Evolutionary conservation across 2,888 invertebrate species (phyloP).

Genomic region (Patella pellucida): DNA sequence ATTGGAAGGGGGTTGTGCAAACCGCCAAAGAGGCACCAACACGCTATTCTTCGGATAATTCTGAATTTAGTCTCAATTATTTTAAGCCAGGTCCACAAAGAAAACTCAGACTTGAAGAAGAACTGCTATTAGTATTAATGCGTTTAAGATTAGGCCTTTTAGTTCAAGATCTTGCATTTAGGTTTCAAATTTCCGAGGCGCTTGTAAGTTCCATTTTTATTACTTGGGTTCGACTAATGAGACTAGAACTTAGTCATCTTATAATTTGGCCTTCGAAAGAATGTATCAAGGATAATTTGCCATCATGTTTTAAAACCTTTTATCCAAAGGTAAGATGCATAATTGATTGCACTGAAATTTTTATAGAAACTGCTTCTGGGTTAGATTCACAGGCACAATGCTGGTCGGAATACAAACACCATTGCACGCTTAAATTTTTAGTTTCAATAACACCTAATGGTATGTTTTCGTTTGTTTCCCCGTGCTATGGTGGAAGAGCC

Average conservation of each 20-base stretch:
- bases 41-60: background rate
- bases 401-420: constrained; percentile 38
- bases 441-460: constrained; percentile 37
- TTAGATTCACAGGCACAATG: constrained; percentile 27
- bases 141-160: constrained; percentile 24
- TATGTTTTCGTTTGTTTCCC: constrained; percentile 30
- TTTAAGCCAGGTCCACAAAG: constrained; percentile 22
- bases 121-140: constrained; percentile 27
- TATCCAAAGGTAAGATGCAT: constrained; percentile 26
- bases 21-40: constrained; percentile 17
- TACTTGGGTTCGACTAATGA: constrained; percentile 29
- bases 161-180: constrained; percentile 14
- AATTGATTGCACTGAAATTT: constrained; percentile 35
- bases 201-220: constrained; percentile 24
- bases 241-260: constrained; percentile 19
- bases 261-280: constrained; percentile 30
- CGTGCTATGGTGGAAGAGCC: constrained; percentile 35
- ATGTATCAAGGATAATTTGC: constrained; percentile 25
- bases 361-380: constrained; percentile 26
- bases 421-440: constrained; percentile 37
- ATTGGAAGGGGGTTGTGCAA: constrained; percentile 28
- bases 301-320: constrained; percentile 22
- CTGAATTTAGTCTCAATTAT: background rate
- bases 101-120: constrained; percentile 24
- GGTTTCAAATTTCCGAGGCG: constrained; percentile 25